Evolutionary conservation across 2,888 invertebrate species (phyloP), one percentile per base, ranked within the genome.

Genomic region (Macroteleia sp.): DNA sequence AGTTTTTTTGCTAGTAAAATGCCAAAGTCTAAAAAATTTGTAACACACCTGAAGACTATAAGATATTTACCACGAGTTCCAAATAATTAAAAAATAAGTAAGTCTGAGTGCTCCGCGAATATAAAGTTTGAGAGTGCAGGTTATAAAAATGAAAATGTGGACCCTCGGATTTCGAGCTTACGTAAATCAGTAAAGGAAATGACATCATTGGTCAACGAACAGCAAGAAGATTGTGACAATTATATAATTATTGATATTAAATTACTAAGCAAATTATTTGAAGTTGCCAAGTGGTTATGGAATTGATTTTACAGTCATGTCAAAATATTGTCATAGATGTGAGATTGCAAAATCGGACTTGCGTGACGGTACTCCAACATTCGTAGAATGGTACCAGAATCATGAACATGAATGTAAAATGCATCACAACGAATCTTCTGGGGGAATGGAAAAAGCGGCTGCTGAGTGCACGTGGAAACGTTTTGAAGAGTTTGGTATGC

Each of bases 291-390:
- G 25, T 19, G 77, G 79, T 9, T 64, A 52, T 25, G 77, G 67
- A 20, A 28, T 79, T 0, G 78, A 79, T 42, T 80, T 39, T 30
- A 42, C 16, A n/a, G 71, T 77, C 25, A 14, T 79, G 22, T 81
- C 77, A 8, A 81, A 81, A 39, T 77, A 46, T 46, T 81, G 74
- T 50, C 81, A 71, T 14, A 10, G n/a, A 20, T 81, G 79, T 71
- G 48, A 54, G 17, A 52, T 56, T n/a, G 62, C 64, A 25, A 41
- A 62, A 52, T 22, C 22, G 20, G 22, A 69, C 1, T 66, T 79
- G 12, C 79, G 67, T 25, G 67, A 71, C 25, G 69, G 62, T 9
- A 30, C 52, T 10, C 42, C 71, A 50, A 69, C 80, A 71, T 80
- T 50, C 30, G 2, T 14, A 5, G 22, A 30, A 4, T 66, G 54